Base-by-base conservation (phyloP, 2,797 vertebrate species). In the Poeciliopsis presidionis region DNA sequence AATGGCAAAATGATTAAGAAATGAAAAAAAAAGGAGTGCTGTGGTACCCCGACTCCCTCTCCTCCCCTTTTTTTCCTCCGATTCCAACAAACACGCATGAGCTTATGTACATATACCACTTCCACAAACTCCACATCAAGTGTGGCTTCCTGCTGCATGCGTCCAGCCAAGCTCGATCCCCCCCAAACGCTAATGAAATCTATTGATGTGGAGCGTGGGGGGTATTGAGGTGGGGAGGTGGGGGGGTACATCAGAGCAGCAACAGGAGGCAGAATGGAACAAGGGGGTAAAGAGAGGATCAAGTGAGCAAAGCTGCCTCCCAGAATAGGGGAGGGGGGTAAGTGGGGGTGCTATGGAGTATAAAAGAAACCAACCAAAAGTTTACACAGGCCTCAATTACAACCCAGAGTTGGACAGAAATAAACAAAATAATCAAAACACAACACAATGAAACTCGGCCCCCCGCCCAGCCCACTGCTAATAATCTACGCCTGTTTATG, bases 331-430 rank as follows among this genome's bases (percentile, higher is more conserved):
- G 39, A 12, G 6, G 7, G 39, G 39, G 39, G 39, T 33, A 33
- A 33, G 33, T 7, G 39, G 39, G 83, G 84, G 84, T 5, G 78
- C 83, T 28, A 85, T 79, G 82, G 80, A 88, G 82, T 82, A 92
- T 87, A 90, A 92, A 91, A 92, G 87, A 88, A 91, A 87, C 84
- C 79, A 49, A 91, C 91, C 89, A 92, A 92, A 94, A 90, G 88
- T 95, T 95, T 92, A 93, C 86, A 33, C 91, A 94, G 89, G 89
- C 91, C 90, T 95, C 92, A 95, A 94, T 95, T 95, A 95, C 92
- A 94, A 92, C 78, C 87, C 87, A 90, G 89, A 93, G 88, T 73
- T 61, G 79, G 90, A 87, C 92, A 89, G 94, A 95, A 95, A 95
- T 94, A 95, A 95, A 95, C 93, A 87, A 88, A 94, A 95, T 93